Evolutionary conservation across 2,888 invertebrate genomes (phyloP), one percentile per base, ranked within the genome.

Genomic region (Andrena hattorfiana): DNA sequence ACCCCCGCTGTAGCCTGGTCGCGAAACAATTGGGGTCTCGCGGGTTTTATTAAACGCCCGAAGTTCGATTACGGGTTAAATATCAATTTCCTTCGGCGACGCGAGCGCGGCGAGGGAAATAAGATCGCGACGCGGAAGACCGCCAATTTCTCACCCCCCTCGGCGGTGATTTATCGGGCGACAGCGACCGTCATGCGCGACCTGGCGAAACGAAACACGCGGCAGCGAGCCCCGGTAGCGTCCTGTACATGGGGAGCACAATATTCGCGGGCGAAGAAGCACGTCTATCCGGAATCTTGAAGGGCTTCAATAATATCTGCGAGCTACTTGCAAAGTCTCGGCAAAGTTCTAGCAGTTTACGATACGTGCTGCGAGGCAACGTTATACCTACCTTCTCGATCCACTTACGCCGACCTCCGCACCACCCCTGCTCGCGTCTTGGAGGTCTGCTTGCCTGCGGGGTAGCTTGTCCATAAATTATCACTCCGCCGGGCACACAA

Each of bases 241-340:
- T 48, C 77, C 83, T 66, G 66, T 77, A 74, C 75, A 67, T 72
- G 81, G 59, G 73, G 67, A 77, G 81, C 81, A 79, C 80, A 73
- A 87, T 85, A 85, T 85, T 87, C 84, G 56, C 13, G 48, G 73
- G 67, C 75, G 77, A 74, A 77, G 84, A 77, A 75, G 81, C 87
- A 82, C 88, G 88, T 84, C 87, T 88, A 88, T 88, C 88, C 87
- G 73, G 88, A 85, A 88, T 88, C 88, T 84, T 88, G 88, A 88
- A 88, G 88, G 88, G 88, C 88, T 87, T 88, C 88, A 87, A 88
- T 88, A 88, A 88, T 88, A 88, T 88, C 88, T 88, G 82, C 87
- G 81, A 85, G 88, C 88, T 88, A 88, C 87, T 88, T 85, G 84
- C 88, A 88, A 88, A 88, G 88, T 88, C 88, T 81, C 76, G 84